Percentiles rank a stretch among this genome's conserved stretches.
Conservation (phyloP, 1,140 invertebrate species). For the Neodiprion pinetum region DNA sequence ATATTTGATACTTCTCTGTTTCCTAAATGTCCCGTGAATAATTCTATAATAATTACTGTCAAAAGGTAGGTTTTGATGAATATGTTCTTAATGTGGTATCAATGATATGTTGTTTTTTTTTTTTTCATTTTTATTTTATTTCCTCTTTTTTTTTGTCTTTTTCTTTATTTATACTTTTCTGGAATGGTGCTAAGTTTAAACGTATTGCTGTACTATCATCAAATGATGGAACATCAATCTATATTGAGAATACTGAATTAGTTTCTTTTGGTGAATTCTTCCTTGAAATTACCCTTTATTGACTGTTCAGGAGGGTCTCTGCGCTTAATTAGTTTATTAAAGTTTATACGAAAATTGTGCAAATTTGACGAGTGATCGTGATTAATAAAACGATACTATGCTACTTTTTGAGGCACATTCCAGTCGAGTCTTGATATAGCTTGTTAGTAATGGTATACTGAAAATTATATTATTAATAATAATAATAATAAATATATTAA, state of each 20-base stretch:
- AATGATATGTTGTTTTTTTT: conserved; percentile 39
- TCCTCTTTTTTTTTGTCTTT: conserved; percentile 36
- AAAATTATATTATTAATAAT: conserved; percentile 39
- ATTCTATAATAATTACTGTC: background rate
- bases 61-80: background rate
- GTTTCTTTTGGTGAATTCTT: background rate
- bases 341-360: no score
- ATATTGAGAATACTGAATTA: background rate
- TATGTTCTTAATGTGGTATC: background rate
- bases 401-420: conserved; percentile 45
- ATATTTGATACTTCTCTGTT: background rate
- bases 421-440: conserved; percentile 53
- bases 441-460: conserved; percentile 52
- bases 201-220: no score
- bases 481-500: background rate
- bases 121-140: conserved; percentile 41
- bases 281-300: no score
- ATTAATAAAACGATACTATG: no score
- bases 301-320: no score
- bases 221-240: background rate
- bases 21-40: background rate
- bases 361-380: no score
- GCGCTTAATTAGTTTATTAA: no score
- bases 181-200: conserved; percentile 35
- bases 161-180: conserved; percentile 38